Evolutionary conservation across 2,113 vertebrate genomes (phyloP).

Genomic region (Mus pahari): DNA sequence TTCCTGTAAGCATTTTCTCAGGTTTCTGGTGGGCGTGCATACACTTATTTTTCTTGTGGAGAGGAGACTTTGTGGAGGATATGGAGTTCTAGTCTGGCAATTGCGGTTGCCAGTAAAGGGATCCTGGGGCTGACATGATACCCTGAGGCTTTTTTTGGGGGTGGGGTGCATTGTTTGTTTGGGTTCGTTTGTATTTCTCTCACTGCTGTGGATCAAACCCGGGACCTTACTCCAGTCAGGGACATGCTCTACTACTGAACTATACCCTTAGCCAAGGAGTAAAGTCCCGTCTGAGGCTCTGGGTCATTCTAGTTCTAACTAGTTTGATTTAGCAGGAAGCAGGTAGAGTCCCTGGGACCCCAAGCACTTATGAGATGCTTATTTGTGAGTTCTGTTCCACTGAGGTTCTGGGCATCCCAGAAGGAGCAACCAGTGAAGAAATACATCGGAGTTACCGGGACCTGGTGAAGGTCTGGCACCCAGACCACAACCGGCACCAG

Average conservation of each 20-base stretch:
- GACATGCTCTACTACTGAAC: not conserved
- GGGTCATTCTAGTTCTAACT: not conserved
- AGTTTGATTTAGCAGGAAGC: not conserved
- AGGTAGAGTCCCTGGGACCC: not conserved
- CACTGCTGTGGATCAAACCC: not conserved
- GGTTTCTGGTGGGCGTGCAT: slow-evolving; percentile 3
- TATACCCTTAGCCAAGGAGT: not conserved
- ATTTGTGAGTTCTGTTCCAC: not conserved
- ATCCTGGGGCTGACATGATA: slow-evolving; percentile 5
- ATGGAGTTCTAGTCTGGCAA: slow-evolving; percentile 36
- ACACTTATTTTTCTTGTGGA: not conserved
- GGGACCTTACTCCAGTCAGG: not conserved
- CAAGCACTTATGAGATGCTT: not conserved
- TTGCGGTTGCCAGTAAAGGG: slow-evolving; percentile 2
- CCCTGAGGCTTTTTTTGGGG: not conserved
- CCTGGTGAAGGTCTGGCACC: slow-evolving; percentile 93
- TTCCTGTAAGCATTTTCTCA: not conserved
- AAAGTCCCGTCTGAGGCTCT: slow-evolving; percentile 21
- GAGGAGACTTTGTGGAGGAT: not conserved
- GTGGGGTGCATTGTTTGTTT: not conserved
- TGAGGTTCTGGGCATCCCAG: slow-evolving; percentile 89
- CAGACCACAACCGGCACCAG: slow-evolving; percentile 91
- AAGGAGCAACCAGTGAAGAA: slow-evolving; percentile 89
- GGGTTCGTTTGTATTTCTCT: not conserved
- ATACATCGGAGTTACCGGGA: slow-evolving; percentile 90